Evolutionary conservation across 2,113 vertebrate genomes (phyloP).

Genomic region (Saccopteryx leptura): DNA sequence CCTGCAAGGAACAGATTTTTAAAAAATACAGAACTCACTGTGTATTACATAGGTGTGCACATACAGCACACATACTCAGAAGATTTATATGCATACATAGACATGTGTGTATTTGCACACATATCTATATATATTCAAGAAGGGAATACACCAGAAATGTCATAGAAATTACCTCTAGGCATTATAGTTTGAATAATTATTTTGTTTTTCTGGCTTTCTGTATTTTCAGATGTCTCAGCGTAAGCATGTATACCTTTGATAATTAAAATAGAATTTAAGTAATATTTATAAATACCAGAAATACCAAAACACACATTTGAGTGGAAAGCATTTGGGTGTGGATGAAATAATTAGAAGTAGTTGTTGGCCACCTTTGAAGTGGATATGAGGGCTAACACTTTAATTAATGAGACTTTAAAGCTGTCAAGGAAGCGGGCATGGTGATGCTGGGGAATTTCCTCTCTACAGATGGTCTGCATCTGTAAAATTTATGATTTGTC

Average conservation of each 20-base stretch:
- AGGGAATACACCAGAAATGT: neutral
- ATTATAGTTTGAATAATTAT: neutral
- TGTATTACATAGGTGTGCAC: neutral
- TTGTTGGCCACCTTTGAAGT: neutral
- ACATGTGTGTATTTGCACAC: neutral
- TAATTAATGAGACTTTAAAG: neutral
- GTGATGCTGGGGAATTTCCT: neutral
- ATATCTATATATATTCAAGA: neutral
- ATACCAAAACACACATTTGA: neutral
- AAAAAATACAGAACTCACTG: neutral
- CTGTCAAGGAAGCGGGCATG: neutral
- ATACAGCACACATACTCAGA: neutral
- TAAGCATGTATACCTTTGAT: slow-evolving; percentile 40
- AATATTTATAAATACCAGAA: slow-evolving; percentile 32
- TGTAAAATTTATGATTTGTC: slow-evolving; percentile 42
- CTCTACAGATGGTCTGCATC: slow-evolving; percentile 4
- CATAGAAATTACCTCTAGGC: neutral
- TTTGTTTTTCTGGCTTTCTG: neutral
- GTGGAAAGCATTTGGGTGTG: neutral
- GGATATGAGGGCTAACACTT: neutral
- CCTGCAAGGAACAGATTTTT: neutral
- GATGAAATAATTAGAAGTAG: slow-evolving; percentile 11
- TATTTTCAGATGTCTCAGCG: slow-evolving; percentile 21
- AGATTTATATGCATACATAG: neutral
- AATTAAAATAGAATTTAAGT: slow-evolving; percentile 8